A percentile compares a stretch with the other conserved stretches of the same genome.
These are phyloP conservation scores for Camponotus fellah DNA, from an alignment of 2,888 invertebrate genomes.

Conservation along the genomic window DNA sequence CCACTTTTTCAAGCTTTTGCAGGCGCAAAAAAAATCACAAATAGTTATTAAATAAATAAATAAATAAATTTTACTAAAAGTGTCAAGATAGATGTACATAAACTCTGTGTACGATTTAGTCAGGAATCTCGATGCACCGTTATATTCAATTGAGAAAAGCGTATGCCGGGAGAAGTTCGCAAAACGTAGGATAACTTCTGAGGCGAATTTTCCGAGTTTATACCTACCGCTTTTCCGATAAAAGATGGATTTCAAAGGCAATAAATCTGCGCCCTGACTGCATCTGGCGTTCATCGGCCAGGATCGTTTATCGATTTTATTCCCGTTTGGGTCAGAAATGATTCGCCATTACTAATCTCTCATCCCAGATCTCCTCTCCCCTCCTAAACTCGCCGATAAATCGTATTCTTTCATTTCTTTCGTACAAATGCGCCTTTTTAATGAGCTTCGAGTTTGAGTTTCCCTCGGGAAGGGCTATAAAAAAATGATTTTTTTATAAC, in stretches of 20 bases:
- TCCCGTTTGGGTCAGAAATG: conserved; percentile 18
- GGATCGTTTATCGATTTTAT: conserved; percentile 58
- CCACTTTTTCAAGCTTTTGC: too few relatives aligned
- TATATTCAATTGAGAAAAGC: conserved; percentile 20
- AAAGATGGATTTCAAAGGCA: conserved; percentile 31
- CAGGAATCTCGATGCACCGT: background rate
- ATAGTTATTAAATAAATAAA: background rate
- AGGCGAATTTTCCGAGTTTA: conserved; percentile 36
- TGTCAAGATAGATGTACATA: background rate
- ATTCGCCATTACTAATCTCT: conserved; percentile 18
- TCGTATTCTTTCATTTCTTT: conserved; percentile 22
- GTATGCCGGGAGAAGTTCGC: conserved; percentile 8
- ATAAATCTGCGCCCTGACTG: conserved; percentile 51
- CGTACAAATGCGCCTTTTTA: background rate
- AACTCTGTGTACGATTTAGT: background rate
- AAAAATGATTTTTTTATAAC: background rate
- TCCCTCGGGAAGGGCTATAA: background rate
- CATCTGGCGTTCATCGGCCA: conserved; percentile 18
- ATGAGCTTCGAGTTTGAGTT: background rate
- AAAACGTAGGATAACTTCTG: conserved; percentile 25
- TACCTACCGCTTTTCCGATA: conserved; percentile 7
- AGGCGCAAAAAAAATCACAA: too few relatives aligned
- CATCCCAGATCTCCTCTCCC: too few relatives aligned
- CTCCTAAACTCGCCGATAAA: conserved; percentile 9
- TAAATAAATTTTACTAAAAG: background rate